A percentile compares a stretch with the other conserved stretches of the same genome.
Conservation (phyloP, 1,140 invertebrate genomes). For the Drosophila tsacasi region DNA sequence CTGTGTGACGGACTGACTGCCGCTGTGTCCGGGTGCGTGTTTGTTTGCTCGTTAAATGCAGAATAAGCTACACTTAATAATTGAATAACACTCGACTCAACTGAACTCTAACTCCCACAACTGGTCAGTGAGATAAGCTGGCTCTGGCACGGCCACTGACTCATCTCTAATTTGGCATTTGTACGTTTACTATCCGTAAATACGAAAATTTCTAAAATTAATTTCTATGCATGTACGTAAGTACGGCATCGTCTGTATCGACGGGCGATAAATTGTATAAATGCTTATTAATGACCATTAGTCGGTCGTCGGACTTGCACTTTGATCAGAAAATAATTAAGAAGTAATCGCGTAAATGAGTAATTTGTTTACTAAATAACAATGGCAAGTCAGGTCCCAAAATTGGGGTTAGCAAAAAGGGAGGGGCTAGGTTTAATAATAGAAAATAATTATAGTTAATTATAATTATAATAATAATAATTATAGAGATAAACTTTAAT, state of each 20-base stretch:
- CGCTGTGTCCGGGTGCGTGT: constrained; percentile 25
- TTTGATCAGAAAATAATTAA: constrained; percentile 58
- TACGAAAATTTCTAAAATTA: constrained; percentile 64
- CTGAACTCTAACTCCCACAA: constrained; percentile 51
- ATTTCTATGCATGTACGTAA: constrained; percentile 41
- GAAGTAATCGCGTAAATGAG: constrained; percentile 30
- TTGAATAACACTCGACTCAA: constrained; percentile 63
- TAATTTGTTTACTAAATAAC: constrained; percentile 41
- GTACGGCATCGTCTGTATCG: background rate
- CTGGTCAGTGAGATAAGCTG: constrained; percentile 60
- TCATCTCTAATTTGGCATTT: constrained; percentile 45
- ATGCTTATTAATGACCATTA: constrained; percentile 45
- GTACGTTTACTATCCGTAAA: constrained; percentile 44
- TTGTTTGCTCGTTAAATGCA: constrained; percentile 66
- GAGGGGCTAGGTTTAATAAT: constrained; percentile 3
- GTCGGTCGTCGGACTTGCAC: constrained; percentile 48
- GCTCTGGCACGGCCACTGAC: background rate
- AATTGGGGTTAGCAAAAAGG: background rate
- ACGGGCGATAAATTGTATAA: constrained; percentile 48
- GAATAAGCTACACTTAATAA: constrained; percentile 72
- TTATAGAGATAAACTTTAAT: too few species aligned
- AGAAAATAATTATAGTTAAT: background rate
- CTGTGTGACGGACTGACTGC: constrained; percentile 1
- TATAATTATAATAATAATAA: too few species aligned
- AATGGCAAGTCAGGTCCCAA: background rate